Evolutionary conservation across 2,797 vertebrate species (phyloP).

Genomic region (Rhabdophis nuchalis): DNA sequence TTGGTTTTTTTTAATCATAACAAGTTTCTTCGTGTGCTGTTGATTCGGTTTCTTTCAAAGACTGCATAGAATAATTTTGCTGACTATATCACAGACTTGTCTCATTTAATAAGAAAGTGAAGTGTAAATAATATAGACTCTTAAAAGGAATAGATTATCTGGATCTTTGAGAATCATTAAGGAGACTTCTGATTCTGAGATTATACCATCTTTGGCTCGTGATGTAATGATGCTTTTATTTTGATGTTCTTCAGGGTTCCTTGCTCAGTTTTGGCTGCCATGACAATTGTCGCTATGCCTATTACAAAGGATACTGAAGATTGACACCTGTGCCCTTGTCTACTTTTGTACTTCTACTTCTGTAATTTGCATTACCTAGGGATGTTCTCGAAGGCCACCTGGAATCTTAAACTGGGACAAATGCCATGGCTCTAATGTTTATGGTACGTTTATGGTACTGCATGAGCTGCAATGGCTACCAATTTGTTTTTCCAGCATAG

Average conservation of each 20-base stretch:
- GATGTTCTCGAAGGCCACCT: neutral
- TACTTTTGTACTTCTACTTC: neutral
- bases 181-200: neutral
- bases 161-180: neutral
- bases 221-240: neutral
- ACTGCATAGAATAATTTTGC: constrained; percentile 24
- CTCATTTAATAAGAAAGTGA: neutral
- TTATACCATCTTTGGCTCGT: neutral
- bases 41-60: neutral
- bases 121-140: neutral
- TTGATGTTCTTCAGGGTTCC: neutral
- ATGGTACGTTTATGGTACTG: neutral
- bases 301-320: neutral
- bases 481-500: neutral
- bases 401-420: neutral
- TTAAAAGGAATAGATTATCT: neutral
- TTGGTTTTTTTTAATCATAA: neutral
- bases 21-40: neutral
- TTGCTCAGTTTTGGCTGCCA: neutral
- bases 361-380: neutral
- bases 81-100: neutral
- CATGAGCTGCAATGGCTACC: neutral
- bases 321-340: neutral
- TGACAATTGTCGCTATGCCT: neutral
- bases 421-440: neutral